Evolutionary conservation across 2,797 vertebrate genomes (phyloP).

Genomic region (Notamacropus eugenii): DNA sequence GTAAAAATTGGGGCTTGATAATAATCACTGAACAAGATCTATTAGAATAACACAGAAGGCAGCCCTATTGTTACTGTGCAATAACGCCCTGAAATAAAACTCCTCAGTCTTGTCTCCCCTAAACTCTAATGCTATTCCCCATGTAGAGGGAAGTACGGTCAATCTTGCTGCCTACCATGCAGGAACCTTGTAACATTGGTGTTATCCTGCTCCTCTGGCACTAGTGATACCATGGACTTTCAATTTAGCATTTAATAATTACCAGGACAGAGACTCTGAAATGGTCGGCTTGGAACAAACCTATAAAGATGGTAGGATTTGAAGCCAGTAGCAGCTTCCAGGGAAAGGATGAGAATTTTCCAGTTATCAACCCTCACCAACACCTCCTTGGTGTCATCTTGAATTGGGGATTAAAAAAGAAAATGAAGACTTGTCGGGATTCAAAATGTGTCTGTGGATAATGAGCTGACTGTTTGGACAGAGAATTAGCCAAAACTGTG

Average conservation of each 20-base stretch:
- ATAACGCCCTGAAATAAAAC: neutral
- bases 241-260: slow-evolving; percentile 29
- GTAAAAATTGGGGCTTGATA: neutral
- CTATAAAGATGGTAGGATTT: neutral
- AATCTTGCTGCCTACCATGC: neutral
- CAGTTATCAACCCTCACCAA: slow-evolving; percentile 17
- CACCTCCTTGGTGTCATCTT: slow-evolving; percentile 23
- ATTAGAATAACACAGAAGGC: neutral
- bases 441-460: slow-evolving; percentile 48
- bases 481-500: neutral
- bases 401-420: slow-evolving; percentile 2
- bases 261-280: slow-evolving; percentile 7
- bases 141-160: neutral
- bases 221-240: neutral
- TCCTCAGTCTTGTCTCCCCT: neutral
- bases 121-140: neutral
- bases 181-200: neutral
- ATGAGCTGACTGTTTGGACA: neutral
- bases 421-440: slow-evolving; percentile 20
- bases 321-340: neutral
- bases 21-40: neutral
- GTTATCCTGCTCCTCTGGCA: neutral
- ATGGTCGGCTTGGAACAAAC: slow-evolving; percentile 28
- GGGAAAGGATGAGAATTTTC: slow-evolving; percentile 47
- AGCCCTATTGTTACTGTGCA: neutral